These are phyloP conservation scores for Choristoneura fumiferana DNA, from an alignment of 1,140 invertebrate genomes.

Conservation along the genomic window DNA sequence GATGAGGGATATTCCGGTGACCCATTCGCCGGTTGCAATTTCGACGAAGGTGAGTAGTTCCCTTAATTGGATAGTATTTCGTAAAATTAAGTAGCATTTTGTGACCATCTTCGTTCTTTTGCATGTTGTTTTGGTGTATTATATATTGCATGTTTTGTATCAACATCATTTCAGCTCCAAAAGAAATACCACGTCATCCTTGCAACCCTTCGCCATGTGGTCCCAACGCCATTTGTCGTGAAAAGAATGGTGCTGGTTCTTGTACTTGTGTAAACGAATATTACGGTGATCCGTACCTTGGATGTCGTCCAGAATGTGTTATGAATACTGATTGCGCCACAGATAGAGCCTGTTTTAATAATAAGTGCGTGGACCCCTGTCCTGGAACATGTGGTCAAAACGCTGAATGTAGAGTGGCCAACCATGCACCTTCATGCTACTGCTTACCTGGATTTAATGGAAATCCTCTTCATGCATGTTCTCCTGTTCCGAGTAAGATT, in stretches of 20 bases:
- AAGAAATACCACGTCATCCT: constrained; percentile 79
- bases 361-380: constrained; percentile 91
- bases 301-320: constrained; percentile 90
- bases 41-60: constrained; percentile 81
- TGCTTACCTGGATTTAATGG: constrained; percentile 87
- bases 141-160: constrained; percentile 36
- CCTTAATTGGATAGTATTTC: no score
- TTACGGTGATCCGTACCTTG: constrained; percentile 89
- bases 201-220: constrained; percentile 92
- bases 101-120: constrained; percentile 11
- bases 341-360: constrained; percentile 87
- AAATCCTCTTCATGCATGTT: constrained; percentile 86
- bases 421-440: constrained; percentile 89
- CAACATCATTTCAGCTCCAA: constrained; percentile 66
- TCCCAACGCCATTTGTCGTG: constrained; percentile 88
- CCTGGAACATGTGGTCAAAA: constrained; percentile 88
- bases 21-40: constrained; percentile 88
- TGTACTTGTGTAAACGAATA: constrained; percentile 90
- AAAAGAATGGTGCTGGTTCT: constrained; percentile 86
- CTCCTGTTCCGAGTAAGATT: constrained; percentile 82
- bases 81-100: constrained; percentile 18
- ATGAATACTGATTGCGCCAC: constrained; percentile 88
- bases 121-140: constrained; percentile 15
- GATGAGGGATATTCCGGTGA: constrained; percentile 88
- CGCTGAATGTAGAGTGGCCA: constrained; percentile 88